These are phyloP conservation scores for Opisthograptis luteolata DNA, from an alignment of 2,888 invertebrate species.

Conservation along the genomic window DNA sequence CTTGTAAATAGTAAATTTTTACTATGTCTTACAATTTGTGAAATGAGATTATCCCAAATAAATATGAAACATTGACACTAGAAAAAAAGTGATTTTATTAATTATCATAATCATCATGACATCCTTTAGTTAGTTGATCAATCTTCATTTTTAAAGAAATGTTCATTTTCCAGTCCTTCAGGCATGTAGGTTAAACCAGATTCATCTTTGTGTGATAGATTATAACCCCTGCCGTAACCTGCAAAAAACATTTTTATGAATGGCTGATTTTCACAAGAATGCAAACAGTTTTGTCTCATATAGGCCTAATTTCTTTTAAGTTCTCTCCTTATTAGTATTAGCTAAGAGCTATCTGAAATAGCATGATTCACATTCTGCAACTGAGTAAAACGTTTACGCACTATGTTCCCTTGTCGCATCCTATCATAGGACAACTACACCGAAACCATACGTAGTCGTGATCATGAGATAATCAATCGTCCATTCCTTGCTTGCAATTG, in stretches of 20 bases:
- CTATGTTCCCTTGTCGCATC: too few relatives aligned
- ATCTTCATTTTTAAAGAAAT: slow-evolving; percentile 80
- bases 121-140: too few relatives aligned
- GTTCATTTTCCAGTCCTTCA: slow-evolving; percentile 85
- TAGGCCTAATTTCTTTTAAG: too few relatives aligned
- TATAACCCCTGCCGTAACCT: slow-evolving; percentile 88
- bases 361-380: too few relatives aligned
- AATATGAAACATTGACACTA: slow-evolving; percentile 78
- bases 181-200: slow-evolving; percentile 87
- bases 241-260: slow-evolving; percentile 40
- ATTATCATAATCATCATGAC: too few relatives aligned
- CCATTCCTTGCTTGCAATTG: slow-evolving; percentile 82
- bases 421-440: too few relatives aligned
- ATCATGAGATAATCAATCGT: too few relatives aligned
- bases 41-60: slow-evolving; percentile 82
- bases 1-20: slow-evolving; percentile 81
- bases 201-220: slow-evolving; percentile 79
- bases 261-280: background rate
- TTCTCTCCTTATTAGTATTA: too few relatives aligned
- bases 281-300: too few relatives aligned
- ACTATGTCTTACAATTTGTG: slow-evolving; percentile 77
- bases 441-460: too few relatives aligned
- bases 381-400: too few relatives aligned
- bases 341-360: too few relatives aligned
- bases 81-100: slow-evolving; percentile 37